Base-by-base conservation (phyloP, 2,888 invertebrate species). In the Bugulina stolonifera region DNA sequence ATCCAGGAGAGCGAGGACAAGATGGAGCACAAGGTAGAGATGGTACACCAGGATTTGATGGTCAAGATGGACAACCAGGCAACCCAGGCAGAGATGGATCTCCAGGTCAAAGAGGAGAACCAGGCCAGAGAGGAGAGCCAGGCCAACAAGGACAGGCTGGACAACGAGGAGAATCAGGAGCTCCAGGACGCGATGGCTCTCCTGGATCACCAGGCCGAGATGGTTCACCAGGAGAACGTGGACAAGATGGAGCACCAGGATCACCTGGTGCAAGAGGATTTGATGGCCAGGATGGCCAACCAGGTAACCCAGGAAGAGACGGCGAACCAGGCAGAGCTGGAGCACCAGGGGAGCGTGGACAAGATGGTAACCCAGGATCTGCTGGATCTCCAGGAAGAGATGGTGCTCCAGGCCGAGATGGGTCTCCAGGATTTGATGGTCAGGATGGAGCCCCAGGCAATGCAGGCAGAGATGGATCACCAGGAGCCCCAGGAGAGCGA, bases 371-470 rank as follows among this genome's bases (percentile, higher is more conserved):
- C 27, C 64, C 64, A 64, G 55, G 55, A 55, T 18, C 5, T 14
- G n/a, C 57, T 14, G 57, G 57, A 5, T 27, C 22, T 5, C 64
- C 25, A 25, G 64, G 64, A 32, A 27, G 18, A 32, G 29, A 22
- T 27, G 64, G 64, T 18, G 27, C 29, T 32, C 64, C 64, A 64
- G 64, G 57, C 57, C 5, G 5, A n/a, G 57, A 57, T 72, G 73
- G 73, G 54, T 27, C 22, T 14, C 71, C 32, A 35, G 73, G 73
- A 22, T 10, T 3, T 5, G 34, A 32, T n/a, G 73, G 73, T 23
- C n/a, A 71, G 1, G 52, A 55, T 18, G 73, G 73, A 52, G 27
- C 27, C 25, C 54, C 52, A 1, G 73, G 74, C 3, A 25, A 23
- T 32, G 27, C 34, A 18, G 73, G 74, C 18, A n/a, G 18, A 35